Evolutionary conservation across 2,888 invertebrate genomes (phyloP), one percentile per base, ranked within the genome.

Genomic region (Aradus depressus): DNA sequence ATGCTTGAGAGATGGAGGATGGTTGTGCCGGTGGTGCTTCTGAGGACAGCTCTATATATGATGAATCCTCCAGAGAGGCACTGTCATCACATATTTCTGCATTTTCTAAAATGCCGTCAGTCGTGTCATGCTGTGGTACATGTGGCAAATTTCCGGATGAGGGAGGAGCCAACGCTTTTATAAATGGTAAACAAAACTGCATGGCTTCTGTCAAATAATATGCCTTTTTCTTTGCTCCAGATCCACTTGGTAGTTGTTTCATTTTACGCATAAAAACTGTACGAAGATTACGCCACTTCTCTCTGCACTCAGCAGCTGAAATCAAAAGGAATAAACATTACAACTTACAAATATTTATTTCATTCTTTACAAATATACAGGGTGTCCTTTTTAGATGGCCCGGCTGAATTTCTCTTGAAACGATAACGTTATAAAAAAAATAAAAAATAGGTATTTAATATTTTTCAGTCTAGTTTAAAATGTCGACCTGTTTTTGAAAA

Each of bases 251-350:
- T 6, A 23, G 44, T 34, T 43, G 43, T 54, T 54, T 56, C 31
- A 49, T 50, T 44, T 43, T 54, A n/a, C 54, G 52, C 10, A 44
- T 44, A 35, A 56, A 56, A 22, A 50, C 54, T 12, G 52, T 44
- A 10, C 49, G 28, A 19, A 57, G 41, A 48, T 59, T 58, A n/a
- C 50, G 51, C 58, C 55, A 58, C 42, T 54, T 58, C 38, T 59
- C 58, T 56, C 53, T 60, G 38, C 54, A 58, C 25, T 57, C 54
- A 26, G 26, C 22, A 16, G 43, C 52, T 53, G 50, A 39, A 58
- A 56, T 18, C 42, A 42, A 55, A 51, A 44, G 14, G 22, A 26
- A 49, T 4, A 28, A 47, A 41, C 31, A 26, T 25, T 22, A 43
- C 39, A 44, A 44, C 18, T 26, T n/a, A 14, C 25, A 3, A 38